Evolutionary conservation across 2,888 invertebrate genomes (phyloP).

Genomic region (Trimorus sp.): DNA sequence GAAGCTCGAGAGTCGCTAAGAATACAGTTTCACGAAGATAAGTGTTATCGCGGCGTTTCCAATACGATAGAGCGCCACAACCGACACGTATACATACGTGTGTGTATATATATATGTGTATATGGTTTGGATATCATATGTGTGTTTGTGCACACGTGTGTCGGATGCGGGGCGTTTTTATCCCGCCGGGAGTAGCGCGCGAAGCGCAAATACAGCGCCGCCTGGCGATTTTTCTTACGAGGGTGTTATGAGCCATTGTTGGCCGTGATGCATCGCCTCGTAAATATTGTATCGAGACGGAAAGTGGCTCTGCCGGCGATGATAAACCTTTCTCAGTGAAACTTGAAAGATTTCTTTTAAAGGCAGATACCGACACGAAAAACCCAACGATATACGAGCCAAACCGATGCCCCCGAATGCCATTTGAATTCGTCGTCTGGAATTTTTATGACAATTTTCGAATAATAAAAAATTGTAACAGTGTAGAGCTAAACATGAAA

Average conservation of each 20-base stretch:
- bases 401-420: conserved; percentile 52
- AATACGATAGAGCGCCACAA: conserved; percentile 78
- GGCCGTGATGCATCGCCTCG: conserved; percentile 80
- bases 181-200: conserved; percentile 63
- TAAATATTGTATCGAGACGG: conserved; percentile 80
- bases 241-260: conserved; percentile 80
- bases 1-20: conserved; percentile 71
- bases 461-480: too few species aligned
- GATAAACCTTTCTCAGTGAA: conserved; percentile 71
- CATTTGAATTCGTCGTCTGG: too few species aligned
- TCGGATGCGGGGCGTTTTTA: conserved; percentile 66
- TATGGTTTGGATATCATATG: not conserved
- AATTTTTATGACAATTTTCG: too few species aligned
- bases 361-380: conserved; percentile 23
- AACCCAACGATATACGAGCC: conserved; percentile 60
- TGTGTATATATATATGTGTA: conserved; percentile 31
- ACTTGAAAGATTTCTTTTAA: conserved; percentile 47
- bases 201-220: conserved; percentile 65
- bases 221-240: conserved; percentile 71
- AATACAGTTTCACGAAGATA: conserved; percentile 79
- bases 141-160: not conserved
- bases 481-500: too few species aligned
- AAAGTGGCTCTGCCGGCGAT: conserved; percentile 72
- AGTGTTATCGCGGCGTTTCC: conserved; percentile 78
- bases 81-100: not conserved